Evolutionary conservation across 2,113 vertebrate species (phyloP).

Genomic region (Physeter macrocephalus): DNA sequence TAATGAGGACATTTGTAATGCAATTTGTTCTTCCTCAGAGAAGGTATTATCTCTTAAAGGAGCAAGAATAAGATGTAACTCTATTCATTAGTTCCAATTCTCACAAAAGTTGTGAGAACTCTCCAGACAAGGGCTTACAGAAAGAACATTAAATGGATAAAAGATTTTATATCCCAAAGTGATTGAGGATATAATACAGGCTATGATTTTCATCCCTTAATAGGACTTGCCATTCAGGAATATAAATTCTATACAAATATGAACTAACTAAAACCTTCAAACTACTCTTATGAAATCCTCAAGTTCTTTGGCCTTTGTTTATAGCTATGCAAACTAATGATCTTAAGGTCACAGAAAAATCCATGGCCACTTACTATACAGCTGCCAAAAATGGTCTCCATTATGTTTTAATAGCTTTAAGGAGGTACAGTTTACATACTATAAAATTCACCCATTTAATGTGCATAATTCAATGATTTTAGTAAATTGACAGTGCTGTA

Average conservation of each 20-base stretch:
- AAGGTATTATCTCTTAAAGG: slow-evolving; percentile 53
- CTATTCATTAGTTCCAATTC: slow-evolving; percentile 43
- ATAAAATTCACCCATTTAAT: background rate
- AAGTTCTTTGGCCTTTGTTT: slow-evolving; percentile 9
- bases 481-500: background rate
- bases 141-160: slow-evolving; percentile 49
- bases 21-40: slow-evolving; percentile 41
- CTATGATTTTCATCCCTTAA: slow-evolving; percentile 21
- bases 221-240: slow-evolving; percentile 20
- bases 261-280: slow-evolving; percentile 29
- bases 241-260: slow-evolving; percentile 42
- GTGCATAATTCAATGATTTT: background rate
- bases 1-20: slow-evolving; percentile 51
- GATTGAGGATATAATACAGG: slow-evolving; percentile 1
- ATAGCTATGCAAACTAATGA: background rate
- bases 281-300: background rate
- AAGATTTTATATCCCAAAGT: slow-evolving; percentile 40
- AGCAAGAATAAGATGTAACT: slow-evolving; percentile 52
- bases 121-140: slow-evolving; percentile 30
- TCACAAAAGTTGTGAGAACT: slow-evolving; percentile 51
- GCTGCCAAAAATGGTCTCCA: background rate
- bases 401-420: background rate
- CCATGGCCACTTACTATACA: background rate
- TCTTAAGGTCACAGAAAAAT: background rate
- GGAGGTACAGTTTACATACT: background rate